Conservation (phyloP, 2,888 invertebrate species). For the Griposia aprilina region DNA sequence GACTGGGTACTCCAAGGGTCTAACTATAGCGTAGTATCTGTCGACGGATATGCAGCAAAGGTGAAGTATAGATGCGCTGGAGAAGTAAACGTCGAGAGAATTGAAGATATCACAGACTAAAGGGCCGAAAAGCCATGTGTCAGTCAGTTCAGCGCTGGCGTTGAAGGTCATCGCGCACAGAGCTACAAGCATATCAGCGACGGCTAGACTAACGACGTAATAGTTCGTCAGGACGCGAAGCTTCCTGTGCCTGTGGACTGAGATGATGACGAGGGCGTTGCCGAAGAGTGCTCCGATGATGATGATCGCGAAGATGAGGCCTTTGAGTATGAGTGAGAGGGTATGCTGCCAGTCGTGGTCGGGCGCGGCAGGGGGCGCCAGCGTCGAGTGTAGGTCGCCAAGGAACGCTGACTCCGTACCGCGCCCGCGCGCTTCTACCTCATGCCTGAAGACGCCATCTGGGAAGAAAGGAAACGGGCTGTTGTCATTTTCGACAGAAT, state of each 20-base stretch:
- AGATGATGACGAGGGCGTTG: constrained; percentile 97
- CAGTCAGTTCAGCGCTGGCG: constrained; percentile 96
- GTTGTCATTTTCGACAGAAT: neutral
- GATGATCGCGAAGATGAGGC: constrained; percentile 95
- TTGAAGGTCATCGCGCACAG: constrained; percentile 98
- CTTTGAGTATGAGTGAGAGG: constrained; percentile 92
- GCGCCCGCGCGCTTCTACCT: constrained; percentile 89
- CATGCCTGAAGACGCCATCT: constrained; percentile 85
- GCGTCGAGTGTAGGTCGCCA: constrained; percentile 86
- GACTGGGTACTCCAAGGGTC: constrained; percentile 97
- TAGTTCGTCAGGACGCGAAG: constrained; percentile 97
- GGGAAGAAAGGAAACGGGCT: constrained; percentile 60
- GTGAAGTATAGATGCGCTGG: constrained; percentile 97
- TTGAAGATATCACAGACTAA: constrained; percentile 98
- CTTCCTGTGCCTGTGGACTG: constrained; percentile 95
- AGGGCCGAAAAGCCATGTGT: constrained; percentile 97
- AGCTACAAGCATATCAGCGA: constrained; percentile 98
- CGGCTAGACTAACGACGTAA: constrained; percentile 98
- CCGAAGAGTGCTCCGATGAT: constrained; percentile 97
- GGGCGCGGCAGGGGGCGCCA: constrained; percentile 89
- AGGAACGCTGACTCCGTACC: constrained; percentile 88
- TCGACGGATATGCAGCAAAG: constrained; percentile 98
- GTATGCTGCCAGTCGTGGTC: constrained; percentile 84
- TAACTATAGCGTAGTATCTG: constrained; percentile 97
- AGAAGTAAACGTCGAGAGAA: constrained; percentile 98